phyloP scores from a whole-genome alignment of 1,140 invertebrate species.

The Tenebrio molitor region DNA sequence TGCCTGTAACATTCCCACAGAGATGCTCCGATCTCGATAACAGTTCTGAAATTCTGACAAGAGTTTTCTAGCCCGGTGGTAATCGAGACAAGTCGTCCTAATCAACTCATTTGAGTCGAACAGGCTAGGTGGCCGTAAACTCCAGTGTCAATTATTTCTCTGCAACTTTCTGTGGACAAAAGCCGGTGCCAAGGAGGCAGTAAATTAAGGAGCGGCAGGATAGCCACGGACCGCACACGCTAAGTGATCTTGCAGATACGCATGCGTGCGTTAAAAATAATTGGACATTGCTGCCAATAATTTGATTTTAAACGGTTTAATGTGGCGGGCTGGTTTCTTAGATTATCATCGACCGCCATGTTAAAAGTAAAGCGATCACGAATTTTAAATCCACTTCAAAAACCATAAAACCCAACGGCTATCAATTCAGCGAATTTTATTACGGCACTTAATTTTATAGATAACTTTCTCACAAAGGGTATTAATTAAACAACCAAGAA shows the following conservation, averaged over 20 bases:
- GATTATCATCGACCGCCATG: too few species aligned
- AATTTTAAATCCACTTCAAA: too few species aligned
- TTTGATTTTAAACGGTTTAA: too few species aligned
- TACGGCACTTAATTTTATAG: too few species aligned
- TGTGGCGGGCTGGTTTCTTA: too few species aligned
- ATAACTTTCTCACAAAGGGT: too few species aligned
- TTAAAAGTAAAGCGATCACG: too few species aligned
- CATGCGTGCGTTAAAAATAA: constrained; percentile 32
- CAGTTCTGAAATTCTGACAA: constrained; percentile 44
- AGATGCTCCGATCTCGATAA: constrained; percentile 22
- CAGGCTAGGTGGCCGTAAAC: constrained; percentile 52
- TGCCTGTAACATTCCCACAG: background rate
- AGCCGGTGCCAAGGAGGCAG: constrained; percentile 52
- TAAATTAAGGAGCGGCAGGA: constrained; percentile 55
- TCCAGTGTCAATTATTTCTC: constrained; percentile 56
- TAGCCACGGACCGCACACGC: constrained; percentile 51
- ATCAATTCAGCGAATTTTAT: too few species aligned
- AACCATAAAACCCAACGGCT: too few species aligned
- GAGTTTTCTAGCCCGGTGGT: constrained; percentile 51
- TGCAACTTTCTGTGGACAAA: constrained; percentile 53
- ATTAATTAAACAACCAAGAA: too few species aligned
- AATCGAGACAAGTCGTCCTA: constrained; percentile 49
- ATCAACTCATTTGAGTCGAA: constrained; percentile 53
- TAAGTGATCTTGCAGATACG: constrained; percentile 52
- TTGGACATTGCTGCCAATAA: background rate